Evolutionary conservation across 1,140 invertebrate species (phyloP).

Genomic region (Antheraea pernyi): DNA sequence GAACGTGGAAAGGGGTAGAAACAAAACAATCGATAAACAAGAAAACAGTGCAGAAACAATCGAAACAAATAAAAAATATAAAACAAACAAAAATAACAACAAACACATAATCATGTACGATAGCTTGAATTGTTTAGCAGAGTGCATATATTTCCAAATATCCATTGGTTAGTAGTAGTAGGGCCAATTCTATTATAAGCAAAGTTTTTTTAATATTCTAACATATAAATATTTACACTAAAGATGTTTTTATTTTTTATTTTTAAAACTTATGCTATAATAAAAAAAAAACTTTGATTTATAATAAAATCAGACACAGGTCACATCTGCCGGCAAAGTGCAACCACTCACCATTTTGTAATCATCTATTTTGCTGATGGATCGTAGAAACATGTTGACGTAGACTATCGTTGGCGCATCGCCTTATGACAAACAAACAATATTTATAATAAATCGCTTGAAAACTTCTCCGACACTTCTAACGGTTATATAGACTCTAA

Average conservation of each 20-base stretch:
- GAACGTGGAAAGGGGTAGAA: slow-evolving; percentile 31
- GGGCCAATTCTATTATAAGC: slow-evolving; percentile 69
- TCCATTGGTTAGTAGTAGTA: slow-evolving; percentile 40
- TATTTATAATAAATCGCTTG: slow-evolving; percentile 38
- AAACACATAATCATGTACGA: slow-evolving; percentile 61
- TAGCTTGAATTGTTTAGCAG: slow-evolving; percentile 67
- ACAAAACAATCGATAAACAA: slow-evolving; percentile 7
- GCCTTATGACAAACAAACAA: slow-evolving; percentile 77
- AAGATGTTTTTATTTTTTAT: no score
- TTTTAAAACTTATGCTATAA: background rate
- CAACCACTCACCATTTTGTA: slow-evolving; percentile 97
- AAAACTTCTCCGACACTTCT: slow-evolving; percentile 1
- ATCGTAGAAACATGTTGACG: slow-evolving; percentile 97
- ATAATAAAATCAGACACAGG: slow-evolving; percentile 64
- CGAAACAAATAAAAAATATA: slow-evolving; percentile 29
- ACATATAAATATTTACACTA: background rate
- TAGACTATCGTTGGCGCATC: slow-evolving; percentile 89
- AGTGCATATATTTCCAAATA: slow-evolving; percentile 68
- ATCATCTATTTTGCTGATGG: slow-evolving; percentile 99
- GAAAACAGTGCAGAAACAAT: slow-evolving; percentile 45
- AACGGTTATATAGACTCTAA: background rate
- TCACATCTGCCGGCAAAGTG: slow-evolving; percentile 48
- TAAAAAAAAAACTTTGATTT: slow-evolving; percentile 48
- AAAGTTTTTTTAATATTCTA: slow-evolving; percentile 38
- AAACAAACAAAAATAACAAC: slow-evolving; percentile 40